phyloP scores from a whole-genome alignment of 2,888 invertebrate species.

The Ornithoptera alexandrae region DNA sequence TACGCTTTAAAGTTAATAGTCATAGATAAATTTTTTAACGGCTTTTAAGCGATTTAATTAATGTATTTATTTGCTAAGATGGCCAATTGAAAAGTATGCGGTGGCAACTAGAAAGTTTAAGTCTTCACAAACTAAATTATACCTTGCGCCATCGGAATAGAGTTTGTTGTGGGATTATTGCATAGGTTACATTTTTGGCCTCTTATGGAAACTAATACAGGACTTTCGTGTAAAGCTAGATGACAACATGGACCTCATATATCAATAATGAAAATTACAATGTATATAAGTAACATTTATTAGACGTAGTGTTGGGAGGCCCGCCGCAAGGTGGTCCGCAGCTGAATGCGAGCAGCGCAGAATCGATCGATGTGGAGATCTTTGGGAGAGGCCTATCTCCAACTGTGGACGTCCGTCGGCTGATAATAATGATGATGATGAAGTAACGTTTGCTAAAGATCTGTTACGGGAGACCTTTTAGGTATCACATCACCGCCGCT shows the following conservation, averaged over 20 bases:
- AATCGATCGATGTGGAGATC: no score
- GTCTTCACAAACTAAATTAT: neutral
- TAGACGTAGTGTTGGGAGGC: no score
- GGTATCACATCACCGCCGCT: no score
- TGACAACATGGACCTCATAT: neutral
- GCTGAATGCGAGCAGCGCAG: no score
- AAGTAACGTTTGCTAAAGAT: no score
- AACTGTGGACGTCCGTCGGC: no score
- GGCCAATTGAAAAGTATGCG: neutral
- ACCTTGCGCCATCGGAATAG: neutral
- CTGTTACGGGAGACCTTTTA: no score
- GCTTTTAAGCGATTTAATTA: conserved; percentile 5
- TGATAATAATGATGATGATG: no score
- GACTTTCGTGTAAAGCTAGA: neutral
- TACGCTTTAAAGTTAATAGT: neutral
- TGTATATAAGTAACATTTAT: no score
- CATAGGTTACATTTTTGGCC: neutral
- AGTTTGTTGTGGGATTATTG: neutral
- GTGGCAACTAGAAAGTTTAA: neutral
- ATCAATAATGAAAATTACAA: neutral
- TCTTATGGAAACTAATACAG: neutral
- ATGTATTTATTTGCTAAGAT: conserved; percentile 7
- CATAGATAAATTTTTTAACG: conserved; percentile 1
- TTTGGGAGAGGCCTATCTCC: no score
- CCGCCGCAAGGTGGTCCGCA: no score